phyloP scores from a whole-genome alignment of 2,797 vertebrate species.

The Sebastes dallii region DNA sequence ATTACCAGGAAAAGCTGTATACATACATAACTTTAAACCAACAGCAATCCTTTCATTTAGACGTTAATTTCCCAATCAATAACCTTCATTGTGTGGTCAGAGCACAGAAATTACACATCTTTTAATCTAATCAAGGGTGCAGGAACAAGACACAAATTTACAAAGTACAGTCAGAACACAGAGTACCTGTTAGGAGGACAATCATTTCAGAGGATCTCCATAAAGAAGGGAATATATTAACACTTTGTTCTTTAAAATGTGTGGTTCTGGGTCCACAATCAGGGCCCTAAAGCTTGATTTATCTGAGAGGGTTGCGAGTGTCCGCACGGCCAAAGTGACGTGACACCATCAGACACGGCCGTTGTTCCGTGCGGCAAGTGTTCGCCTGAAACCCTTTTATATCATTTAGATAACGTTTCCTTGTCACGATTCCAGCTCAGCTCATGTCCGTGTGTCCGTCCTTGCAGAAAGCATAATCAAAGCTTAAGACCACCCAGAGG shows the following conservation, averaged over 20 bases:
- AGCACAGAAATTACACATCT: not conserved
- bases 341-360: too few relatives aligned
- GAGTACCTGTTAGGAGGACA: not conserved
- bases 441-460: accelerated
- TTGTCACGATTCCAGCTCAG: too few relatives aligned
- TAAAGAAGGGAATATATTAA: not conserved
- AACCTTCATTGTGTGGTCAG: not conserved
- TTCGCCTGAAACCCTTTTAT: too few relatives aligned
- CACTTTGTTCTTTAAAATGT: not conserved
- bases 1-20: not conserved
- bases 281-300: too few relatives aligned
- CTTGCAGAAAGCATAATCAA: too few relatives aligned
- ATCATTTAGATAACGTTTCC: accelerated
- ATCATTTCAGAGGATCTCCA: not conserved
- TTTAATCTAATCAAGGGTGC: not conserved
- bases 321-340: too few relatives aligned
- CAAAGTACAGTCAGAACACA: not conserved
- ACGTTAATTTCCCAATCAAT: not conserved
- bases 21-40: not conserved
- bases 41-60: not conserved
- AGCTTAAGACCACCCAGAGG: not conserved
- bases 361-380: accelerated
- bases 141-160: not conserved
- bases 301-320: too few relatives aligned
- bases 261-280: not conserved